Evolutionary conservation across 2,797 vertebrate genomes (phyloP).

Genomic region (Anguilla megastoma): DNA sequence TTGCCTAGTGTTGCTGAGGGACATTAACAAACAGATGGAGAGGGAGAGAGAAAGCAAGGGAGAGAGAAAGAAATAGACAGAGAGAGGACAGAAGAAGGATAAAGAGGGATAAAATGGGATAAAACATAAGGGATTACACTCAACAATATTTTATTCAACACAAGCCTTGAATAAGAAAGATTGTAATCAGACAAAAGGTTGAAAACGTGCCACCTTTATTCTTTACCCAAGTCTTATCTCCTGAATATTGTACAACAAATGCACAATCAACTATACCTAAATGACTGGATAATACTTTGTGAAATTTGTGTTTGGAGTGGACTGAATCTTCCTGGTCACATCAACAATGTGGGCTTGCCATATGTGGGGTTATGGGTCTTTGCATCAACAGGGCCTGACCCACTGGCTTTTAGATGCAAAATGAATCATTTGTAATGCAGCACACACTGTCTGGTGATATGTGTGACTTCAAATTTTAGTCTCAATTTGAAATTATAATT

Average conservation of each 20-base stretch:
- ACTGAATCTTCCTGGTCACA: not conserved
- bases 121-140: conserved; percentile 76
- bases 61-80: conserved; percentile 21
- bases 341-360: not conserved
- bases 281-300: not conserved
- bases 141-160: conserved; percentile 86
- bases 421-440: too few relatives aligned
- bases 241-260: not conserved
- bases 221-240: not conserved
- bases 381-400: not conserved
- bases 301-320: not conserved
- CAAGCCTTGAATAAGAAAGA: conserved; percentile 83
- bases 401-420: not conserved
- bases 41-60: conserved; percentile 62
- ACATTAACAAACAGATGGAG: conserved; percentile 73
- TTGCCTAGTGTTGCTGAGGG: conserved; percentile 84
- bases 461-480: too few relatives aligned
- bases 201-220: not conserved
- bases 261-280: not conserved
- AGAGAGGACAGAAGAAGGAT: conserved; percentile 43
- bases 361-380: not conserved
- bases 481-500: not conserved
- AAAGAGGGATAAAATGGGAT: conserved; percentile 78
- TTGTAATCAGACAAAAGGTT: conserved; percentile 68
- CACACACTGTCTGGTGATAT: too few relatives aligned